phyloP scores from a whole-genome alignment of 2,797 vertebrate genomes.

The Furcifer pardalis region DNA sequence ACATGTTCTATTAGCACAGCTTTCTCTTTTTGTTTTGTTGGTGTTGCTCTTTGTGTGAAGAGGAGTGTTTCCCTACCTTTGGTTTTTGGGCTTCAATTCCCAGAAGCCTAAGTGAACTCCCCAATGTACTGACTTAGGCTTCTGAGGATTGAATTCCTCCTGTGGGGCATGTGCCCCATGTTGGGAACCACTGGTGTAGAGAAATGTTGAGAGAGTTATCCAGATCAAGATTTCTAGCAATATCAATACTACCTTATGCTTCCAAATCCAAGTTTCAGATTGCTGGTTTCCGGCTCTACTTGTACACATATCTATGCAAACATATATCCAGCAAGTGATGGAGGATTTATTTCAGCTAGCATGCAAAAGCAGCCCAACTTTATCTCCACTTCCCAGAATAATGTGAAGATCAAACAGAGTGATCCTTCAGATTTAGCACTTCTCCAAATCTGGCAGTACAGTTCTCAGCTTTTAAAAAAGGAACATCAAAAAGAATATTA shows the following conservation, averaged over 20 bases:
- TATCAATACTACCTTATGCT: neutral
- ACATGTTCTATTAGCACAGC: neutral
- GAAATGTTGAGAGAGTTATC: neutral
- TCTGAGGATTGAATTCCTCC: too few species aligned
- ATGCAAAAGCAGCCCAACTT: neutral
- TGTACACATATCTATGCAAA: neutral
- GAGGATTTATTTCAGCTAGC: neutral
- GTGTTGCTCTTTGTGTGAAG: neutral
- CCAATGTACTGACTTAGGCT: too few species aligned
- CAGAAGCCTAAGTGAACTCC: too few species aligned
- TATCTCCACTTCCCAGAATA: neutral
- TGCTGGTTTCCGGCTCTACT: neutral
- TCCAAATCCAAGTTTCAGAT: neutral
- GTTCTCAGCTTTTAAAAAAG: neutral
- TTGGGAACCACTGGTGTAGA: too few species aligned
- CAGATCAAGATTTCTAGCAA: neutral
- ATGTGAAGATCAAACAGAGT: neutral
- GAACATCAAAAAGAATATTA: neutral
- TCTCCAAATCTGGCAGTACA: neutral
- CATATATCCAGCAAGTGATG: neutral
- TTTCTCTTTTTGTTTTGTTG: neutral
- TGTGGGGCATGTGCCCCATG: too few species aligned
- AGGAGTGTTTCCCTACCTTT: too few species aligned
- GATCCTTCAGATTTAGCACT: neutral
- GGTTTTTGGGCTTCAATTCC: too few species aligned